Base-by-base conservation (phyloP, 30 jellyfish, hydroid and myxozoan genomes). In the Euphysa ruthae region DNA sequence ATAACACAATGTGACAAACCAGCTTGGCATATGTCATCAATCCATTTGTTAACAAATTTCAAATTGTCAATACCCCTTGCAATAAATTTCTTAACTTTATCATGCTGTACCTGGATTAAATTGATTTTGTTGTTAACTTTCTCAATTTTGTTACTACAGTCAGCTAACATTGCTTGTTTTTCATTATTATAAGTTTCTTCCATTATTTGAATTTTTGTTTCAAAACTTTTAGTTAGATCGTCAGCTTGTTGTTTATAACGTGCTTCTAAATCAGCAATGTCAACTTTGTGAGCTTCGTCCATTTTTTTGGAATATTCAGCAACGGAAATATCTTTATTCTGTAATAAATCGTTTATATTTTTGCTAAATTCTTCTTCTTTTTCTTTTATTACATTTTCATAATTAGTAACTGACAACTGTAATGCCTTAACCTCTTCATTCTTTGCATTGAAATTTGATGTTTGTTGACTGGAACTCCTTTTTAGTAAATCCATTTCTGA, bases 291-390 rank as follows among this genome's bases (percentile, higher is more conserved):
- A 50, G 43, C 61, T 23, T 73, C 76, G 0, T 73, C 85, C 18
- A 56, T 31, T 32, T 65, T 32, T 18, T 20, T 61, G 6, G 32
- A 55, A 24, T 55, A 21, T 22, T 50, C 35, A 2, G 63, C 72
- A 15, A 73, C 73, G 0, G 82, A 60, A 19, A 55, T 24, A 38
- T 75, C 83, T 43, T 75, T 63, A 16, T 75, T 84, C 4, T 65
- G 55, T 43, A 75, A 34, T 7, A 65, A 26, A 6, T 63, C 55
- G 32, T 35, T 43, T 25, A 62, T 18, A 35, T 58, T 28, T 8
- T 27, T 12, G 15, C 82, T 49, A 23, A 28, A 73, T 4, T 73
- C 82, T 21, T 73, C 79, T 24, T 58, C 81, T 30, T 73, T 73
- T 23, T 58, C 72, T 35, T 32, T 24, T 43, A 65, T n/a, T 25